Evolutionary conservation across 1,140 invertebrate genomes (phyloP).

Genomic region (Hetaerina americana): DNA sequence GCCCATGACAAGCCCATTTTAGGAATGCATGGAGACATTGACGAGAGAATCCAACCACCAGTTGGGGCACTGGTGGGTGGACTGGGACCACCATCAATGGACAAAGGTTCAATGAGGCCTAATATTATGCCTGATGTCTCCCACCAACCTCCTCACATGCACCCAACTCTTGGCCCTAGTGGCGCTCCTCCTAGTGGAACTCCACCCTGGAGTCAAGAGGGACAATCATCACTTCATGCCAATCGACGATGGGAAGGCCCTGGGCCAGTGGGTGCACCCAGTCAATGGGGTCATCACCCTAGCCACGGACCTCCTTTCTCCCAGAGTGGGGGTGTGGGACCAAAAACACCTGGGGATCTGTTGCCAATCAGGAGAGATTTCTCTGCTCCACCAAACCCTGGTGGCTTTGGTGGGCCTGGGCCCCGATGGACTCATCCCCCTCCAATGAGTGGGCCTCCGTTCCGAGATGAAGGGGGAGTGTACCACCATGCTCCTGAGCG

Average conservation of each 20-base stretch:
- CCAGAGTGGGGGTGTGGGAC: neutral
- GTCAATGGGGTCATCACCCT: neutral
- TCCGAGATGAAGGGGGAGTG: neutral
- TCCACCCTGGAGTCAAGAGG: neutral
- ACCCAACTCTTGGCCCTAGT: neutral
- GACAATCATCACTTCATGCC: neutral
- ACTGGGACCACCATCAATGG: neutral
- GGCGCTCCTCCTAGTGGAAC: neutral
- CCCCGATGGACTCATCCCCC: neutral
- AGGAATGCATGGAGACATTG: constrained; percentile 31
- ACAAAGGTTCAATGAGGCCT: neutral
- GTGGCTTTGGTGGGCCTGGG: neutral
- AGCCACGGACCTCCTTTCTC: neutral
- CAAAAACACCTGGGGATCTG: neutral
- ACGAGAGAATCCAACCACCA: constrained; percentile 26
- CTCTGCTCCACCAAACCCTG: neutral
- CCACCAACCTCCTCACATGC: constrained; percentile 2
- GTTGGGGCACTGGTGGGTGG: neutral
- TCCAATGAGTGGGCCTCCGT: neutral
- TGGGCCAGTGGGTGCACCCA: no score
- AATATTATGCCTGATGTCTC: neutral
- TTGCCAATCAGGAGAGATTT: constrained; percentile 1
- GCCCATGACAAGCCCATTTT: neutral
- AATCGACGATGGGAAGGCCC: neutral
- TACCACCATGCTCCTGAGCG: neutral